phyloP scores from a whole-genome alignment of 92 coral and sea anemone genomes.

The Pocillopora grandis region DNA sequence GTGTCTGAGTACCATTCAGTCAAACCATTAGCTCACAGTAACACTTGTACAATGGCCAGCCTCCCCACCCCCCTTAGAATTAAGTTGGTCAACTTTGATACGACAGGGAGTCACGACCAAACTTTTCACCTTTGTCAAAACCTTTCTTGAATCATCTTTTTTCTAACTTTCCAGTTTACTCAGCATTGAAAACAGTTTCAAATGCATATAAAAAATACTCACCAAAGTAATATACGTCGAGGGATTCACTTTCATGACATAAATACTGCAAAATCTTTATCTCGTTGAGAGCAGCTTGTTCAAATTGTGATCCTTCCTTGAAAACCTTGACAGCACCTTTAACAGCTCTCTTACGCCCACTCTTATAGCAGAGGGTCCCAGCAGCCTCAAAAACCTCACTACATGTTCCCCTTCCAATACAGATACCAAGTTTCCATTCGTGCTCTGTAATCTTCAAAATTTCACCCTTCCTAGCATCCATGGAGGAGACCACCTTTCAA shows the following conservation, averaged over 20 bases:
- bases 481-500: constrained; percentile 12
- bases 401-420: constrained; percentile 70
- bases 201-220: neutral
- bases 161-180: no score
- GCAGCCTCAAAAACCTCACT: constrained; percentile 60
- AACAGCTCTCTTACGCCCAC: neutral
- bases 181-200: neutral
- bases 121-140: no score
- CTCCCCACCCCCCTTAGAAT: no score
- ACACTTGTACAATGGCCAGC: no score
- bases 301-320: constrained; percentile 66
- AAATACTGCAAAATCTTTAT: constrained; percentile 54
- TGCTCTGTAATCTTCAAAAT: constrained; percentile 42
- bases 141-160: no score
- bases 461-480: constrained; percentile 59
- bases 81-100: no score
- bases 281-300: constrained; percentile 73
- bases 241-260: neutral
- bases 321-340: constrained; percentile 75
- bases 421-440: constrained; percentile 52
- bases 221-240: constrained; percentile 8
- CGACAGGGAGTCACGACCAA: no score
- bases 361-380: constrained; percentile 1
- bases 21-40: no score
- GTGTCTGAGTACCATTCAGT: no score